These are phyloP conservation scores for Glomeris marginata DNA, from an alignment of 2,888 invertebrate genomes.

Conservation along the genomic window DNA sequence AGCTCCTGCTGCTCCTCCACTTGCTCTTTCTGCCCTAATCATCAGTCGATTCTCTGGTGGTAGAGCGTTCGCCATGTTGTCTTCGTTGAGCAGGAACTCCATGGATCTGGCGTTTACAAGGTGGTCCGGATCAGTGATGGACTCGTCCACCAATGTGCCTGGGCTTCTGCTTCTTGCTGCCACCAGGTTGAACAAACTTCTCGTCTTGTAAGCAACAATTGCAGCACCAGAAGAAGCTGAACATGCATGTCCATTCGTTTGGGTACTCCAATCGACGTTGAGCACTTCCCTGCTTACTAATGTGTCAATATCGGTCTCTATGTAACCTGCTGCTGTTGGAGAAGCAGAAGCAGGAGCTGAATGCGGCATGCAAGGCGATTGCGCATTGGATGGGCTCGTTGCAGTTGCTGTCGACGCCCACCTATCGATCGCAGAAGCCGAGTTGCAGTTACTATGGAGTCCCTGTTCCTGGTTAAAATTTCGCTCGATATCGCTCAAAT, in stretches of 20 bases:
- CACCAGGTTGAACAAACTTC: constrained; percentile 11
- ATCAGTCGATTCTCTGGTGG: constrained; percentile 80
- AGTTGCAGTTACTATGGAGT: constrained; percentile 14
- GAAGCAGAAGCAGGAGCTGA: neutral
- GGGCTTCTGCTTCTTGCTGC: neutral
- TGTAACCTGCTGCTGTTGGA: constrained; percentile 31
- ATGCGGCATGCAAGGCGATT: neutral
- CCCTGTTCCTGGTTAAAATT: neutral
- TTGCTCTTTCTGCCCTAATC: constrained; percentile 42
- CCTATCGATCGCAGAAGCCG: neutral
- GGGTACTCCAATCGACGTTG: neutral
- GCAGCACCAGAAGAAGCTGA: too few relatives aligned
- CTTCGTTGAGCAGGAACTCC: constrained; percentile 89
- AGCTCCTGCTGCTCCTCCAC: constrained; percentile 5
- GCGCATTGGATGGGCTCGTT: neutral
- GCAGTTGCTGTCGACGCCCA: neutral
- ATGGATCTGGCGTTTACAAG: constrained; percentile 51
- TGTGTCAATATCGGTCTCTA: constrained; percentile 79
- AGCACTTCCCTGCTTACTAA: constrained; percentile 17
- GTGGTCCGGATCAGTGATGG: too few relatives aligned
- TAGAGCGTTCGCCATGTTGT: constrained; percentile 73
- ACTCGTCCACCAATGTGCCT: too few relatives aligned
- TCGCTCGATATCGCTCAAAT: constrained; percentile 20
- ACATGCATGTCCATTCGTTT: too few relatives aligned
- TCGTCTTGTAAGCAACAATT: constrained; percentile 1